phyloP scores from a whole-genome alignment of 1,140 invertebrate species.

The Cyrtorhinus lividipennis region DNA sequence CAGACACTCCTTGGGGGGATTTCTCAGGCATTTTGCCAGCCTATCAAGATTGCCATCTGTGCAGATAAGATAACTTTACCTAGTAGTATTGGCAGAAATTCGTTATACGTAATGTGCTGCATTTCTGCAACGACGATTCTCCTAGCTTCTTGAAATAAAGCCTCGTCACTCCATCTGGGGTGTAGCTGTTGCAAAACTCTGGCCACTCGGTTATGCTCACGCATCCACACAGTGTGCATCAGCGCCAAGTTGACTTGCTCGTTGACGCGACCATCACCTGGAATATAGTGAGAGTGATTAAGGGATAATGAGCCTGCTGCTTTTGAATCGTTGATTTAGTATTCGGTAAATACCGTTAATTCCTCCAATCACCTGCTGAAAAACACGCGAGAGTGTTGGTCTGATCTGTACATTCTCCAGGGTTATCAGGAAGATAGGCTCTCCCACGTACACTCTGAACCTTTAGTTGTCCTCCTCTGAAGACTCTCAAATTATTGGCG shows the following conservation, averaged over 20 bases:
- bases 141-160: constrained; percentile 63
- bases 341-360: neutral
- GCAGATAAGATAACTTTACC: constrained; percentile 43
- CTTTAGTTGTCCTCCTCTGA: constrained; percentile 40
- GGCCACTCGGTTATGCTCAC: constrained; percentile 81
- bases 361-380: constrained; percentile 21
- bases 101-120: constrained; percentile 79
- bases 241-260: constrained; percentile 72
- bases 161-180: constrained; percentile 57
- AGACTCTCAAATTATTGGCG: constrained; percentile 35
- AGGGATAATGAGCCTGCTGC: too few relatives aligned
- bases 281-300: too few relatives aligned
- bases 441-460: constrained; percentile 29
- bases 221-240: constrained; percentile 66
- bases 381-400: constrained; percentile 25
- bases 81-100: constrained; percentile 70
- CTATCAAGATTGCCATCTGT: too few relatives aligned
- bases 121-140: constrained; percentile 72
- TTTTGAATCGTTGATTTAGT: too few relatives aligned
- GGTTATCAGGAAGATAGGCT: constrained; percentile 25
- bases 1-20: too few relatives aligned
- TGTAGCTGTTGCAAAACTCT: constrained; percentile 42
- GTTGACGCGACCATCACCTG: constrained; percentile 64
- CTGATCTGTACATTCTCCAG: constrained; percentile 24
- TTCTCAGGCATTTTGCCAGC: too few relatives aligned